Conservation (phyloP, 1,140 invertebrate genomes). For the Drosophila teissieri region DNA sequence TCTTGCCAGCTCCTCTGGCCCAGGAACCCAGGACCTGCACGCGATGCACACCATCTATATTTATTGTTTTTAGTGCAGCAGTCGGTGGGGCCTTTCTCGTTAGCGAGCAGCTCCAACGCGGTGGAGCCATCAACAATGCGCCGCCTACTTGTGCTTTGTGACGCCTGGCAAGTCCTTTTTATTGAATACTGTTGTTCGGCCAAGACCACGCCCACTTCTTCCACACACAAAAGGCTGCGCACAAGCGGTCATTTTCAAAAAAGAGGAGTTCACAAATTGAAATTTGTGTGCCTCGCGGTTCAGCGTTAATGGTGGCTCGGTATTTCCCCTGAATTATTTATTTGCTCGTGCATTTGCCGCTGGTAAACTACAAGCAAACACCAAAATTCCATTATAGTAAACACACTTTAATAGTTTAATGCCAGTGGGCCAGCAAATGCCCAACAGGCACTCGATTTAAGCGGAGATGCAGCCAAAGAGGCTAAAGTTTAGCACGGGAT, state of each 20-base stretch:
- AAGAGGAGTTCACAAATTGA: too few relatives aligned
- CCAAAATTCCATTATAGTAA: conserved; percentile 47
- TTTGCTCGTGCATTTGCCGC: conserved; percentile 51
- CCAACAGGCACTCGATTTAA: conserved; percentile 4
- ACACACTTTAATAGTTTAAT: conserved; percentile 75
- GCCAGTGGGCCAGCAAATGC: conserved; percentile 16
- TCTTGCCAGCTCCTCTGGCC: not conserved
- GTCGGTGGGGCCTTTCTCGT: conserved; percentile 15
- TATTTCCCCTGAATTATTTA: conserved; percentile 53
- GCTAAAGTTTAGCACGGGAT: not conserved
- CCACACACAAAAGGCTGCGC: conserved; percentile 1
- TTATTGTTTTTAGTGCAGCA: conserved; percentile 25
- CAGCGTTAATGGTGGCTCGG: conserved; percentile 61
- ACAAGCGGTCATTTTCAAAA: conserved; percentile 11
- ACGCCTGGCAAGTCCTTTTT: conserved; percentile 23
- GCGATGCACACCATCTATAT: conserved; percentile 37
- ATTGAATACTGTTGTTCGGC: conserved; percentile 61
- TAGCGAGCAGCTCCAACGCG: conserved; percentile 28
- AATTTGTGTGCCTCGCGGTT: not conserved
- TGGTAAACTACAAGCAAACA: conserved; percentile 33
- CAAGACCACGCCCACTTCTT: conserved; percentile 44
- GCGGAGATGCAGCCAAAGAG: not conserved
- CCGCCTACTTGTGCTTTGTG: conserved; percentile 14
- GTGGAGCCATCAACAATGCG: conserved; percentile 5
- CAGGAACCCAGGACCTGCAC: conserved; percentile 35